Percentiles rank a stretch among this genome's conserved stretches.
Evolutionary conservation across 2,888 invertebrate genomes (phyloP).

Genomic region (Entomobrya proxima): DNA sequence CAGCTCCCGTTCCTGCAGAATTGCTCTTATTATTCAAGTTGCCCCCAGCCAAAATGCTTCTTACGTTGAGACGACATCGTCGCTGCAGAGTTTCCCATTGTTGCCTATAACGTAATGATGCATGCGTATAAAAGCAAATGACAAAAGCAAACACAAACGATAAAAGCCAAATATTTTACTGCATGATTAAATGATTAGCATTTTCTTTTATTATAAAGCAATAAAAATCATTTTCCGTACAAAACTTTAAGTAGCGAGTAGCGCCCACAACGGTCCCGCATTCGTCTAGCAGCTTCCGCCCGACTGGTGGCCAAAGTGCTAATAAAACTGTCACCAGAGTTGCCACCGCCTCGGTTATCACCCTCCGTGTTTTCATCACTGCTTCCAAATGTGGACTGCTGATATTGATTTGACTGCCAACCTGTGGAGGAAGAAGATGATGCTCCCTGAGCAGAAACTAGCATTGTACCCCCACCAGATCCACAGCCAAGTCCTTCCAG

Average conservation of each 20-base stretch:
- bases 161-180: too few species aligned
- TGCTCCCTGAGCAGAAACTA: conserved; percentile 22
- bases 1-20: background rate
- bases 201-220: background rate
- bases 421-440: background rate
- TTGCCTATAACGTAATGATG: conserved; percentile 31
- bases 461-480: background rate
- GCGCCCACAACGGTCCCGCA: conserved; percentile 58
- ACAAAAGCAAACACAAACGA: too few species aligned
- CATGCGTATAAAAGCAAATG: background rate
- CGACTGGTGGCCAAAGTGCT: conserved; percentile 22
- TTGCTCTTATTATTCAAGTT: background rate
- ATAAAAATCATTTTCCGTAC: conserved; percentile 9
- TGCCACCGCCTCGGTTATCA: conserved; percentile 5
- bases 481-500: conserved; percentile 34
- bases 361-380: background rate
- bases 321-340: conserved; percentile 26
- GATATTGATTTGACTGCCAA: conserved; percentile 11
- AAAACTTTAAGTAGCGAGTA: conserved; percentile 46
- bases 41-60: background rate
- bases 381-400: background rate
- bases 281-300: background rate
- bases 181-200: background rate
- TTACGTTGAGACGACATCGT: conserved; percentile 23
- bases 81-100: conserved; percentile 55